A percentile compares a stretch with the other conserved stretches of the same genome.
Conservation (phyloP, 1,140 invertebrate genomes). For the Sweltsa coloradensis region DNA sequence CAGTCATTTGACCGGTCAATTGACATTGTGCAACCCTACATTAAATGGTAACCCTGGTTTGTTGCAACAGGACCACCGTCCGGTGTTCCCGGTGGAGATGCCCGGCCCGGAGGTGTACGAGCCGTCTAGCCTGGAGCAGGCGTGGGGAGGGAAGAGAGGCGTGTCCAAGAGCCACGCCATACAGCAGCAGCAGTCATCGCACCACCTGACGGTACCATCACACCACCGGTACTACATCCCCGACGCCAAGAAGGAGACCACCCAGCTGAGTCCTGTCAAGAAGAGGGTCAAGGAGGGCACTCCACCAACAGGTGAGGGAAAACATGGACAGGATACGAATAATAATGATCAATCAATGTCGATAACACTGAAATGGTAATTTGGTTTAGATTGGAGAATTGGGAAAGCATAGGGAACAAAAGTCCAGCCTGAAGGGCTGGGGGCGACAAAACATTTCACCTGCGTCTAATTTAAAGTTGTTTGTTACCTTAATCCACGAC, state of each 20-base stretch:
- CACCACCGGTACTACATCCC: constrained; percentile 7
- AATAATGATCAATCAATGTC: too few species aligned
- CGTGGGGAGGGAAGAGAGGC: constrained; percentile 8
- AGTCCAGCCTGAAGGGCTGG: too few species aligned
- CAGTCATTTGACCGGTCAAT: too few species aligned
- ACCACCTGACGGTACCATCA: constrained; percentile 9
- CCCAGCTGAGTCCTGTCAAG: constrained; percentile 91
- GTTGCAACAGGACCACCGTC: constrained; percentile 23
- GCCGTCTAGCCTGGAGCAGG: constrained; percentile 36
- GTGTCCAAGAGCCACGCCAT: constrained; percentile 6
- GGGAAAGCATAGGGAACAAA: too few species aligned
- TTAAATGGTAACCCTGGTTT: too few species aligned
- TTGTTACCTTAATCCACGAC: too few species aligned
- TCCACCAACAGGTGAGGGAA: constrained; percentile 48
- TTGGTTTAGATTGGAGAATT: too few species aligned
- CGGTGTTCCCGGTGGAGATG: constrained; percentile 49
- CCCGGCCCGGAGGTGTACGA: constrained; percentile 38
- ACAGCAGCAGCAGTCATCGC: constrained; percentile 32
- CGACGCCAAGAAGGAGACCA: constrained; percentile 70
- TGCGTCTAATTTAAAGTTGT: too few species aligned
- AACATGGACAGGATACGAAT: neutral
- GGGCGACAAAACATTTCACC: too few species aligned
- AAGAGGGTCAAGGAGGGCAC: constrained; percentile 96
- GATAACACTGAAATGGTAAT: too few species aligned
- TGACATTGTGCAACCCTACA: too few species aligned